These are phyloP conservation scores for Drosophila orena DNA, from an alignment of 1,140 invertebrate genomes.

Conservation along the genomic window DNA sequence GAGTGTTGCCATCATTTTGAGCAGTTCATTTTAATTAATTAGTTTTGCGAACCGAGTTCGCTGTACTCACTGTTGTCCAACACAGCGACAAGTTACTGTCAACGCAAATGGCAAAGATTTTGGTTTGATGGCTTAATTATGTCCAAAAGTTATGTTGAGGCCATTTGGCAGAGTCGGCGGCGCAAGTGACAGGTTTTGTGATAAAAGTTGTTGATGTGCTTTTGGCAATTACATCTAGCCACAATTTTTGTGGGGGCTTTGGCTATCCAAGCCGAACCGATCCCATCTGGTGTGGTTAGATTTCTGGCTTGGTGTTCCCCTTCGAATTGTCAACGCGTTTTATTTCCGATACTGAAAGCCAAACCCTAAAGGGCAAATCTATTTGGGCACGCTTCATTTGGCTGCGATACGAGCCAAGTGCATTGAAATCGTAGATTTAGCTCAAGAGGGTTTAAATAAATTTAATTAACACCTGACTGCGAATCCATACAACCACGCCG, in stretches of 20 bases:
- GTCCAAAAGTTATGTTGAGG: constrained; percentile 71
- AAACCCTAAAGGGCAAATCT: constrained; percentile 49
- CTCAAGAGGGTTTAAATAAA: constrained; percentile 54
- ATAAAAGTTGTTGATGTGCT: constrained; percentile 51
- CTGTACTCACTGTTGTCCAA: constrained; percentile 29
- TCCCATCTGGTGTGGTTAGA: constrained; percentile 22
- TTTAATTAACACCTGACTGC: constrained; percentile 76
- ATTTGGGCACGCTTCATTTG: constrained; percentile 77
- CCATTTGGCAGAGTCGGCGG: constrained; percentile 51
- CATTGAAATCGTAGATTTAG: constrained; percentile 48
- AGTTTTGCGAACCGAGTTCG: constrained; percentile 17
- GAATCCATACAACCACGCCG: constrained; percentile 21
- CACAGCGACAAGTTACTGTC: constrained; percentile 65
- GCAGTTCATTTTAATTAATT: constrained; percentile 72
- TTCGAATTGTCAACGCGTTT: constrained; percentile 50
- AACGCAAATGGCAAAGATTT: constrained; percentile 76
- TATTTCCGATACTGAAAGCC: constrained; percentile 38
- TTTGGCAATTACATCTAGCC: constrained; percentile 43
- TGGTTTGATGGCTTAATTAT: constrained; percentile 78
- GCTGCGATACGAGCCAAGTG: no score
- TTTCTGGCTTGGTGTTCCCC: constrained; percentile 17
- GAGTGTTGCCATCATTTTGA: constrained; percentile 27
- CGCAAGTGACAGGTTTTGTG: constrained; percentile 59
- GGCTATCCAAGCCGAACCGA: constrained; percentile 5
- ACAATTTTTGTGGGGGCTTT: neutral